Evolutionary conservation across 2,797 vertebrate species (phyloP).

Genomic region (Alfaro cultratus): DNA sequence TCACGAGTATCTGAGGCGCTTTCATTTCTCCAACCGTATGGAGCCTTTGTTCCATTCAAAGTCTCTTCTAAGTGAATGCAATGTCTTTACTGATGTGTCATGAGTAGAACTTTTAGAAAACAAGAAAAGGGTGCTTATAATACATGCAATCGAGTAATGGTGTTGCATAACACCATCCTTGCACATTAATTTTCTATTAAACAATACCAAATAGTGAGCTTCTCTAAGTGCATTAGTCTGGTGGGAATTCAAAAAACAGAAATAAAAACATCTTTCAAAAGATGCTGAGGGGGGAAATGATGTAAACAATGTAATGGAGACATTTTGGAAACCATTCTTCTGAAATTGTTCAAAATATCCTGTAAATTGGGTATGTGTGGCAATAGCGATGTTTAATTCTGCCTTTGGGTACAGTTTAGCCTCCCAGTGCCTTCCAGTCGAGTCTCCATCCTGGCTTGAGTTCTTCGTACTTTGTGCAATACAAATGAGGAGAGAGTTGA

Average conservation of each 20-base stretch:
- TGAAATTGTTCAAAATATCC: constrained; percentile 32
- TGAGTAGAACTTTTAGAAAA: background rate
- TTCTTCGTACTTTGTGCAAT: constrained; percentile 2
- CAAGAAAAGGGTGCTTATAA: background rate
- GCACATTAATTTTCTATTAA: background rate
- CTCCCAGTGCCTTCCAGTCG: constrained; percentile 31
- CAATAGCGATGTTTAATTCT: constrained; percentile 53
- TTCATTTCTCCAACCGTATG: background rate
- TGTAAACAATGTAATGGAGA: background rate
- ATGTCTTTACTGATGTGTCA: background rate
- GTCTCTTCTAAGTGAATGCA: background rate
- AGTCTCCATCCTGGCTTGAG: constrained; percentile 6
- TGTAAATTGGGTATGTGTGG: constrained; percentile 28
- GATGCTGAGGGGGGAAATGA: background rate
- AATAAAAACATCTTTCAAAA: background rate
- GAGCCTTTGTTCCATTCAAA: background rate
- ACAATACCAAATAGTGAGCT: background rate
- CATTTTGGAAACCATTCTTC: constrained; percentile 34
- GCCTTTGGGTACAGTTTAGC: constrained; percentile 47
- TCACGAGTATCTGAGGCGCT: background rate
- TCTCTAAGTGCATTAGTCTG: background rate
- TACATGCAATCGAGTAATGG: background rate
- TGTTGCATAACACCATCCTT: background rate
- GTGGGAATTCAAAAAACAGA: background rate
- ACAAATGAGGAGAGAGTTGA: background rate